A percentile compares a stretch with the other conserved stretches of the same genome.
These are phyloP conservation scores for Poeciliopsis retropinna DNA, from an alignment of 2,113 vertebrate genomes.

Conservation along the genomic window DNA sequence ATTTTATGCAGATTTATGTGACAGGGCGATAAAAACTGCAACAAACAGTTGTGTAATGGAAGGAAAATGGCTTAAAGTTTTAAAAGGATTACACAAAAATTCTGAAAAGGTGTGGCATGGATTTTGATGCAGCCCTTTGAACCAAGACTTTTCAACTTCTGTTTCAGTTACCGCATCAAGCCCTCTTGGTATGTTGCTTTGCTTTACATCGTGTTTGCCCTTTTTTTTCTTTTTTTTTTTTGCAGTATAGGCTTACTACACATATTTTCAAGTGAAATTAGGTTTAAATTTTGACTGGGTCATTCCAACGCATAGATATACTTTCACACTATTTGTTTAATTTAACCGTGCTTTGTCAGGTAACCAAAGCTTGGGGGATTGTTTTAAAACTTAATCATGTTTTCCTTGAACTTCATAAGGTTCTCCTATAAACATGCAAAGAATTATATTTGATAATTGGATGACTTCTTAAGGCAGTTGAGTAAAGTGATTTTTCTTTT, in stretches of 20 bases:
- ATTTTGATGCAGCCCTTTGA: background rate
- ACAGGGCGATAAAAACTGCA: too few species aligned
- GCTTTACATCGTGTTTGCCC: background rate
- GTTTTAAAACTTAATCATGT: background rate
- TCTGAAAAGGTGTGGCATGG: background rate
- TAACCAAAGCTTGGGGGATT: background rate
- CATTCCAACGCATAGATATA: background rate
- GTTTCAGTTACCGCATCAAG: background rate
- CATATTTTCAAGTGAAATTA: background rate
- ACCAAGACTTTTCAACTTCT: background rate
- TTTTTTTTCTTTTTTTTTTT: background rate
- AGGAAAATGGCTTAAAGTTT: background rate
- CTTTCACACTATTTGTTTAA: background rate
- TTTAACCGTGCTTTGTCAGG: background rate
- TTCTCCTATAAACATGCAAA: background rate
- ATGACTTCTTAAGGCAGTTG: background rate
- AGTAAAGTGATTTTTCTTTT: background rate
- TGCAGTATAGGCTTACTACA: background rate
- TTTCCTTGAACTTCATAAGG: background rate
- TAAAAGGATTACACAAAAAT: background rate
- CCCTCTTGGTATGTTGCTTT: background rate
- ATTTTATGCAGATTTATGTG: background rate
- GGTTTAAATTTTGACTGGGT: background rate
- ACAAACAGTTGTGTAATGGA: background rate
- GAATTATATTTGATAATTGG: background rate